Evolutionary conservation across 2,113 vertebrate genomes (phyloP).

Genomic region (Bubalus kerabau): DNA sequence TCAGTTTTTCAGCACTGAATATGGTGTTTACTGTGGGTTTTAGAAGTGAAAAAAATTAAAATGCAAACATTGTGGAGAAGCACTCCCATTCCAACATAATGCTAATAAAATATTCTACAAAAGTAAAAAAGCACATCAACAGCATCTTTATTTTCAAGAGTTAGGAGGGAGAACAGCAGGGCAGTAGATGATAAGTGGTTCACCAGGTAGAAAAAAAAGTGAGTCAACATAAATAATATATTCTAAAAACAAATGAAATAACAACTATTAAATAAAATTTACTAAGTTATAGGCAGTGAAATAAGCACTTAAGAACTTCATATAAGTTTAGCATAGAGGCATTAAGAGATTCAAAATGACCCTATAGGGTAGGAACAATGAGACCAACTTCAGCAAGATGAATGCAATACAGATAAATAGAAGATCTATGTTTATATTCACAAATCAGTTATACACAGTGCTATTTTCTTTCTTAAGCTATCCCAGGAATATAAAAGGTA

Average conservation of each 20-base stretch:
- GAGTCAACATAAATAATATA: neutral
- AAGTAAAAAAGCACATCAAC: neutral
- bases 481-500: neutral
- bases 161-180: neutral
- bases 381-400: neutral
- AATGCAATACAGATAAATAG: neutral
- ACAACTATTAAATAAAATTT: neutral
- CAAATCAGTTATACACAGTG: neutral
- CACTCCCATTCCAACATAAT: neutral
- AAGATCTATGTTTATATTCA: neutral
- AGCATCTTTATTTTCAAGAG: neutral
- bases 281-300: neutral
- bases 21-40: neutral
- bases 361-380: neutral
- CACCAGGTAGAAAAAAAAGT: neutral
- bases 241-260: neutral
- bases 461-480: neutral
- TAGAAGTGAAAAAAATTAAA: neutral
- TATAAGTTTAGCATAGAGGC: neutral
- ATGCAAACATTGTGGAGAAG: neutral
- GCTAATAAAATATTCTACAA: neutral
- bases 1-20: neutral
- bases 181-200: neutral
- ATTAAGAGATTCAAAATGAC: neutral
- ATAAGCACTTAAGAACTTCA: neutral